Conservation (phyloP, 2,888 invertebrate genomes). For the Pandemis cinnamomeana region DNA sequence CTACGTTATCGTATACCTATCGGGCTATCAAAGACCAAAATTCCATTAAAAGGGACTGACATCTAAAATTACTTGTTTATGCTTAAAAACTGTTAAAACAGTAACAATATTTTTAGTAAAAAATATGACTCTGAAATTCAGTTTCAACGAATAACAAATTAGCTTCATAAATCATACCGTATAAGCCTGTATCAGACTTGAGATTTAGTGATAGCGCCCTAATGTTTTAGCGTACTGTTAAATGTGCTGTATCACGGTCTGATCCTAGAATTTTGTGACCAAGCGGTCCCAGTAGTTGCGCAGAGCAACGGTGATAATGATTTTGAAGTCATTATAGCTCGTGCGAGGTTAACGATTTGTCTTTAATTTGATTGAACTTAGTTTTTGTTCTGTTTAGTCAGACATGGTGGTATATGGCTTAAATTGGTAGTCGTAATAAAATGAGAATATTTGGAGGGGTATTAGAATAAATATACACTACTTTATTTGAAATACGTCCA, state of each 20-base stretch:
- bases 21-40: neutral
- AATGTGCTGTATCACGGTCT: conserved; percentile 8
- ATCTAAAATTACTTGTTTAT: neutral
- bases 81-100: neutral
- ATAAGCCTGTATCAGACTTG: conserved; percentile 1
- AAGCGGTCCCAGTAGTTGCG: conserved; percentile 28
- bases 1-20: too few relatives aligned
- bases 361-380: conserved; percentile 1
- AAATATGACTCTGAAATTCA: neutral
- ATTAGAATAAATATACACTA: too few relatives aligned
- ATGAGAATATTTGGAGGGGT: too few relatives aligned
- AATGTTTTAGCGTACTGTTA: conserved; percentile 23
- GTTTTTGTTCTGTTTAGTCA: neutral
- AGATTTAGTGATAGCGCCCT: conserved; percentile 3
- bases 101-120: too few relatives aligned
- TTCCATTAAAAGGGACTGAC: neutral
- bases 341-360: conserved; percentile 28
- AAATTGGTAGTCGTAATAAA: too few relatives aligned
- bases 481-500: too few relatives aligned
- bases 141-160: neutral
- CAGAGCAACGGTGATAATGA: conserved; percentile 29
- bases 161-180: conserved; percentile 3
- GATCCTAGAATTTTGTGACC: conserved; percentile 26
- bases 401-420: too few relatives aligned
- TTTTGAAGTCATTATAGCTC: conserved; percentile 31